Evolutionary conservation across 1,140 invertebrate species (phyloP).

Genomic region (Octopus sinensis): DNA sequence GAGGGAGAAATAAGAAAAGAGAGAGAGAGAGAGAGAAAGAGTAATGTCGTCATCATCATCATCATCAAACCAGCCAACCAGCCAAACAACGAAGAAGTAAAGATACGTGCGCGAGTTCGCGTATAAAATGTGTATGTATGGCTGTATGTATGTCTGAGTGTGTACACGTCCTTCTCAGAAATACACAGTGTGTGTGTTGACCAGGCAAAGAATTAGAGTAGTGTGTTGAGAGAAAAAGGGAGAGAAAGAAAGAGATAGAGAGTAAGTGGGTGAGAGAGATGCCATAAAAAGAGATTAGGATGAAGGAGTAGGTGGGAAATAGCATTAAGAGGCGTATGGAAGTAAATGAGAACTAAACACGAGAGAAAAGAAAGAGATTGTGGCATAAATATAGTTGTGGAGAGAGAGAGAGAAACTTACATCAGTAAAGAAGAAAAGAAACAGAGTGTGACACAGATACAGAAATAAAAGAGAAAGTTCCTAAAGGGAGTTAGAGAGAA

Average conservation of each 20-base stretch:
- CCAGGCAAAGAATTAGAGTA: too few relatives aligned
- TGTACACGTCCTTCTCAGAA: neutral
- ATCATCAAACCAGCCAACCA: neutral
- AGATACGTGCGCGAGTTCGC: neutral
- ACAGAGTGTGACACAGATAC: slow-evolving; percentile 13
- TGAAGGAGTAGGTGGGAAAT: neutral
- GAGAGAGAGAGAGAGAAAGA: slow-evolving; percentile 10
- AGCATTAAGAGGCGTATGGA: slow-evolving; percentile 48
- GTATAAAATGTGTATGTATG: neutral
- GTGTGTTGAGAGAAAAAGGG: neutral
- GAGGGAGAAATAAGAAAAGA: neutral
- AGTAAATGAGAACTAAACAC: slow-evolving; percentile 57
- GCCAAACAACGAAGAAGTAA: neutral
- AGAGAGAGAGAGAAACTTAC: slow-evolving; percentile 32
- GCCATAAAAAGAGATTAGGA: neutral
- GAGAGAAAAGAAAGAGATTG: slow-evolving; percentile 34
- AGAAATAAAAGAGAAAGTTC: neutral
- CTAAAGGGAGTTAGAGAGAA: slow-evolving; percentile 5
- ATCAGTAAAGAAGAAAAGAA: slow-evolving; percentile 18
- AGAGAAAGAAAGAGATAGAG: slow-evolving; percentile 3
- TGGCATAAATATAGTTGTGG: slow-evolving; percentile 25
- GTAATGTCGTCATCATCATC: neutral
- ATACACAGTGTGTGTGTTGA: too few relatives aligned
- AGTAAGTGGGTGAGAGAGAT: neutral
- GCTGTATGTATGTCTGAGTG: too few relatives aligned